Percentiles rank a stretch among this genome's conserved stretches.
Evolutionary conservation across 2,797 vertebrate genomes (phyloP).

Genomic region (Rallus crepitans): DNA sequence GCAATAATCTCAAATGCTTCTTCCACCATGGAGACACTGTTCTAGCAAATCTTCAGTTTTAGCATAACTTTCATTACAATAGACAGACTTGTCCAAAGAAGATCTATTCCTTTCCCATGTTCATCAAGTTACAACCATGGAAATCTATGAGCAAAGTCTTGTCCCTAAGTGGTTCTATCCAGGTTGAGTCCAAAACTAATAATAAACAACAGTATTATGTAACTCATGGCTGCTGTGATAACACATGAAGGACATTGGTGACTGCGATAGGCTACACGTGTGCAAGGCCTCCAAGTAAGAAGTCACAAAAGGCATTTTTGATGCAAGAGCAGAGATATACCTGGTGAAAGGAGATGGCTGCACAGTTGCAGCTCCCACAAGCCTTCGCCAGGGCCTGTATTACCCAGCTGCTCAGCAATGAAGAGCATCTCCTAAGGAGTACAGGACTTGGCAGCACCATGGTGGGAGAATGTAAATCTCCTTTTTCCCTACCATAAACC

Average conservation of each 20-base stretch:
- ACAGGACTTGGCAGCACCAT: background rate
- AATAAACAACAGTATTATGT: background rate
- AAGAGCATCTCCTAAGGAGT: background rate
- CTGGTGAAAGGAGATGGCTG: background rate
- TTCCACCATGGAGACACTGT: background rate
- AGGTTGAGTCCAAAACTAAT: background rate
- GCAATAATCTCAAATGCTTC: background rate
- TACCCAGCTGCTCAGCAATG: constrained; percentile 15
- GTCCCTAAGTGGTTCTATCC: background rate
- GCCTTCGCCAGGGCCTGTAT: background rate
- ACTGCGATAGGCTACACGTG: background rate
- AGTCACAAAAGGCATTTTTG: background rate
- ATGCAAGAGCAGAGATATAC: background rate
- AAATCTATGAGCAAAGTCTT: background rate
- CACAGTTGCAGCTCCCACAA: constrained; percentile 9
- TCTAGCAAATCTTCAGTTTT: background rate
- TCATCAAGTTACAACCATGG: background rate
- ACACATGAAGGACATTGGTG: background rate
- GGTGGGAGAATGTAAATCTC: background rate
- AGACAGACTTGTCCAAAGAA: background rate
- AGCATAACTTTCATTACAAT: background rate
- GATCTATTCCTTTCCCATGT: background rate
- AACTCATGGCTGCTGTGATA: background rate
- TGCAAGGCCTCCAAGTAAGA: background rate
- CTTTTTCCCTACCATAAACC: background rate